A percentile compares a stretch with the other conserved stretches of the same genome.
Evolutionary conservation across 2,888 invertebrate genomes (phyloP).

Genomic region (Cremastinae sp.): DNA sequence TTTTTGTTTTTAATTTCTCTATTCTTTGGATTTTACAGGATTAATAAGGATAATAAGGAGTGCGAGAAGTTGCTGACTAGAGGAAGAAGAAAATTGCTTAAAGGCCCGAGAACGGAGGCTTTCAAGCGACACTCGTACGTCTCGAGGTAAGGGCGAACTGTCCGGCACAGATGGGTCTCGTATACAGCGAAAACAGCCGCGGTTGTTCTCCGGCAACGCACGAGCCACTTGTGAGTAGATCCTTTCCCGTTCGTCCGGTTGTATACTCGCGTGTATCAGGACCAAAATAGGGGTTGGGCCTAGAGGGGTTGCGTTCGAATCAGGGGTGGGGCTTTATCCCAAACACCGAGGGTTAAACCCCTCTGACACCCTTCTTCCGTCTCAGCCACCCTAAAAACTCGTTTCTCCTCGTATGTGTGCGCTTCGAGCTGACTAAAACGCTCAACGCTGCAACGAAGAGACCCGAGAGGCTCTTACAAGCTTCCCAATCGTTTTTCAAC

Average conservation of each 20-base stretch:
- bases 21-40: too few relatives aligned
- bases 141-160: conserved; percentile 47
- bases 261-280: conserved; percentile 64
- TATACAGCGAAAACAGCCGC: neutral
- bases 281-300: conserved; percentile 68
- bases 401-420: conserved; percentile 15
- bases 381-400: conserved; percentile 41
- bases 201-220: conserved; percentile 56
- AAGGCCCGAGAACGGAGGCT: too few relatives aligned
- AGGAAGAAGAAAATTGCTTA: too few relatives aligned
- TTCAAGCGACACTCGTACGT: conserved; percentile 3
- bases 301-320: conserved; percentile 53
- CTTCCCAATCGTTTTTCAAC: conserved; percentile 45
- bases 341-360: conserved; percentile 57
- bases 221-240: conserved; percentile 59
- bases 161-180: conserved; percentile 58
- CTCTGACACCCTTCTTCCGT: conserved; percentile 52
- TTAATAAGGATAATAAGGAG: too few relatives aligned
- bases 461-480: conserved; percentile 32
- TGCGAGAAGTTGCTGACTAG: too few relatives aligned
- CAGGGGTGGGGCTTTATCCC: conserved; percentile 74
- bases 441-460: conserved; percentile 10
- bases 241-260: conserved; percentile 43
- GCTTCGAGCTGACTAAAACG: conserved; percentile 3
- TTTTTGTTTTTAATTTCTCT: neutral